Conservation (phyloP, 2,113 vertebrate genomes). For the Myanophis thanlyinensis region DNA sequence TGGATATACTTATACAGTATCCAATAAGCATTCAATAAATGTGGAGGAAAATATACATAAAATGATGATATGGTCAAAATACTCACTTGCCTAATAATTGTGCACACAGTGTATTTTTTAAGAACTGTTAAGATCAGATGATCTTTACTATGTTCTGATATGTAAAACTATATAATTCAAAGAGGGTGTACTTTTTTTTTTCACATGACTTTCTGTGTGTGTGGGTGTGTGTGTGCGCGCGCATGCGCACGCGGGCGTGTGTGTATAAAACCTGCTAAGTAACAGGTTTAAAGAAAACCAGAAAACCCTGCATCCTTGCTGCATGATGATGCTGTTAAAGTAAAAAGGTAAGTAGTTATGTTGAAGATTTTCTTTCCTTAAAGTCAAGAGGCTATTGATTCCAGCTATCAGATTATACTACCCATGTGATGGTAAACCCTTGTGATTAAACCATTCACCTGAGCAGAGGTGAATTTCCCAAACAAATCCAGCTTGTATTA, state of each 20-base stretch:
- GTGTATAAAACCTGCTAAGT: neutral
- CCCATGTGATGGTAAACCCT: neutral
- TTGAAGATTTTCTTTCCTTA: neutral
- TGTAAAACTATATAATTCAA: neutral
- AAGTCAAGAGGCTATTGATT: neutral
- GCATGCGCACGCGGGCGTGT: too few species aligned
- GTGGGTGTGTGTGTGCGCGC: neutral
- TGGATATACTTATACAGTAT: too few species aligned
- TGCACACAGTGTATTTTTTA: neutral
- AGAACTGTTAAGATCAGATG: neutral
- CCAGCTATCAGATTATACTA: neutral
- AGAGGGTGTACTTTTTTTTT: neutral
- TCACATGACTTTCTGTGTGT: neutral
- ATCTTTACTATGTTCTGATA: neutral
- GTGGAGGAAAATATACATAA: too few species aligned
- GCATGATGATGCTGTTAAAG: neutral
- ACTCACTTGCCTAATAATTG: too few species aligned
- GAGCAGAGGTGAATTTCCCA: neutral
- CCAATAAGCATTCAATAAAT: too few species aligned
- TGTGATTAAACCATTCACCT: neutral
- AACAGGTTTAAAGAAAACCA: neutral
- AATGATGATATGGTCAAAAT: too few species aligned
- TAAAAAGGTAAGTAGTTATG: neutral
- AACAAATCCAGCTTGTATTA: neutral
- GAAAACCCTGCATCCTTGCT: neutral